Percentiles rank a stretch among this genome's conserved stretches.
Evolutionary conservation across 2,888 invertebrate species (phyloP).

Genomic region (Muscina levida): DNA sequence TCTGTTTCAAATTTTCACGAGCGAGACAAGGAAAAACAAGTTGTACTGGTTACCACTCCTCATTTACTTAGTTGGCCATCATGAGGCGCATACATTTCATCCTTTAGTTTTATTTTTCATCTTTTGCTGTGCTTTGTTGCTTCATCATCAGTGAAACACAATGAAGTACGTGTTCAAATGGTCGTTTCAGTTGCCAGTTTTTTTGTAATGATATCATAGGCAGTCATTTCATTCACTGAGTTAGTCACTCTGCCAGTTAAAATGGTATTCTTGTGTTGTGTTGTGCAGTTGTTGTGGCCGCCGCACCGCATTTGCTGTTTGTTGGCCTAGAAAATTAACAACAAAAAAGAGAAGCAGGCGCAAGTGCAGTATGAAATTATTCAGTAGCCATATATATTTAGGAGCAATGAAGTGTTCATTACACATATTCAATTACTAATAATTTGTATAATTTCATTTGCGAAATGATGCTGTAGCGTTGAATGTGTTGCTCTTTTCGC

Average conservation of each 20-base stretch:
- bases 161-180: conserved; percentile 45
- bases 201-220: conserved; percentile 51
- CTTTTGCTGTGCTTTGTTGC: background rate
- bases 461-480: conserved; percentile 2
- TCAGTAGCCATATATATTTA: conserved; percentile 61
- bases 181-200: conserved; percentile 43
- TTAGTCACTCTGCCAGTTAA: background rate
- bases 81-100: conserved; percentile 32
- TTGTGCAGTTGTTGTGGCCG: too few species aligned
- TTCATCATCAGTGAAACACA: conserved; percentile 3
- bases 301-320: conserved; percentile 33
- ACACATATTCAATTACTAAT: conserved; percentile 54
- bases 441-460: conserved; percentile 46
- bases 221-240: conserved; percentile 9
- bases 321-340: conserved; percentile 61
- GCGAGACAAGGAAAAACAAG: conserved; percentile 26
- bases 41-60: conserved; percentile 56
- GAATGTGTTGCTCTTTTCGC: too few species aligned
- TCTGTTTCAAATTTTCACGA: background rate
- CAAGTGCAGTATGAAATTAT: conserved; percentile 49
- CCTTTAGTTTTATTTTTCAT: conserved; percentile 9
- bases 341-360: background rate
- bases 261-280: background rate
- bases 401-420: conserved; percentile 59
- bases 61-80: conserved; percentile 25